Evolutionary conservation across 2,888 invertebrate species (phyloP).

Genomic region (Apotomis capreana): DNA sequence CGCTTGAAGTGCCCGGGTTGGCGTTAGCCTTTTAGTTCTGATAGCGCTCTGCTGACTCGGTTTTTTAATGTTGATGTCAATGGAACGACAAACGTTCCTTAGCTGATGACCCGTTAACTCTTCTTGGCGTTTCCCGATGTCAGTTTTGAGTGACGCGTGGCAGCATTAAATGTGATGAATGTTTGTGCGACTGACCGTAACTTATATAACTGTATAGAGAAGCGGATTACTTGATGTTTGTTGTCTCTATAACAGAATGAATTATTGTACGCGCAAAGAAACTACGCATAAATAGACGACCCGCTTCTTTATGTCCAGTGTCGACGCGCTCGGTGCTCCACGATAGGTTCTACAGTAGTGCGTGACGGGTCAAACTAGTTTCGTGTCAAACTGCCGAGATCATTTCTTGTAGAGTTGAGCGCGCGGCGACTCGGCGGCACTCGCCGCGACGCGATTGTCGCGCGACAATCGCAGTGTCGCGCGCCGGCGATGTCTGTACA

Average conservation of each 20-base stretch:
- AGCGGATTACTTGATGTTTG: not conserved
- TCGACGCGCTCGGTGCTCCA: too few relatives aligned
- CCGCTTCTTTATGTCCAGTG: not conserved
- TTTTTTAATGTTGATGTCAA: too few relatives aligned
- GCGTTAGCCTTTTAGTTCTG: too few relatives aligned
- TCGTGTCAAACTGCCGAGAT: slow-evolving; percentile 7
- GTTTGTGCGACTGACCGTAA: not conserved
- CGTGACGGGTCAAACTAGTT: not conserved
- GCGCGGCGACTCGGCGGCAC: too few relatives aligned
- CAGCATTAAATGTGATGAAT: not conserved
- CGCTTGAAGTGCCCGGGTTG: too few relatives aligned
- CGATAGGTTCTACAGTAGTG: not conserved
- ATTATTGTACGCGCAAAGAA: not conserved
- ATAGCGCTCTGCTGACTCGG: too few relatives aligned
- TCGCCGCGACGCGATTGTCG: not conserved
- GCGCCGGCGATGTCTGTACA: slow-evolving; percentile 7
- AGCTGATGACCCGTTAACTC: too few relatives aligned
- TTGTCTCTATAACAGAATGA: not conserved
- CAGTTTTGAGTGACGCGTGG: not conserved
- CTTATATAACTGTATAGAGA: not conserved
- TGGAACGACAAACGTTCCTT: too few relatives aligned
- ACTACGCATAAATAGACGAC: not conserved
- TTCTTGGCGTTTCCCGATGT: too few relatives aligned
- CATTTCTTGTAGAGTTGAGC: not conserved
- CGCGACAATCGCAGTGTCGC: not conserved